These are phyloP conservation scores for Dysmachus trigonus DNA, from an alignment of 2,888 invertebrate genomes.

Conservation along the genomic window DNA sequence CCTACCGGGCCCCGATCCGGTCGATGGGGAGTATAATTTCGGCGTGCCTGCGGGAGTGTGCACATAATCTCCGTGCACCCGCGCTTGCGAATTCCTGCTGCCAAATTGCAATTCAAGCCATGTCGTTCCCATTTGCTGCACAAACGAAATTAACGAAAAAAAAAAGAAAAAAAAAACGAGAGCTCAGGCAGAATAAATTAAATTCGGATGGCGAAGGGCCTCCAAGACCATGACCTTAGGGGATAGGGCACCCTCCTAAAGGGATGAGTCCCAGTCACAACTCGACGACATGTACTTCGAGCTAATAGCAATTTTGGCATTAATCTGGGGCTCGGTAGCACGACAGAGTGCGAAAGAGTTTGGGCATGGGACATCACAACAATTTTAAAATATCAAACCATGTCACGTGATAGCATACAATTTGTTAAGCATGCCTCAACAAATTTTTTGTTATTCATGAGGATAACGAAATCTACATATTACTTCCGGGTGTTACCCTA, in stretches of 20 bases:
- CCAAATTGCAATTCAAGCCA: slow-evolving; percentile 17
- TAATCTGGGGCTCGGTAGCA: no score
- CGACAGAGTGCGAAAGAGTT: no score
- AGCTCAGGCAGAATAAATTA: slow-evolving; percentile 3
- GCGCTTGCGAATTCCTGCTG: neutral
- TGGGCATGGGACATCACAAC: no score
- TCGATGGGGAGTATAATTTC: neutral
- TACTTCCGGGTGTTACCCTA: no score
- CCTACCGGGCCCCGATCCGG: neutral
- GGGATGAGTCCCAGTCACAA: neutral
- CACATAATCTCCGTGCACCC: neutral
- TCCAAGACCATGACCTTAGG: neutral
- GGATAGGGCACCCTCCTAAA: neutral
- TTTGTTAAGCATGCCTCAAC: no score
- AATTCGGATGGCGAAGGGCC: neutral
- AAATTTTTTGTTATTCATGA: no score
- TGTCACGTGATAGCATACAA: no score
- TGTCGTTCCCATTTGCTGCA: slow-evolving; percentile 13
- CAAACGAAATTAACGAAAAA: slow-evolving; percentile 18
- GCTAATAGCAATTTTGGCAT: no score
- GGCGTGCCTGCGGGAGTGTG: neutral
- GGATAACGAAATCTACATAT: no score
- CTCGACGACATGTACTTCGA: neutral
- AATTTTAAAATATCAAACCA: no score
- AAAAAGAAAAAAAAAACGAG: neutral